phyloP scores from a whole-genome alignment of 2,113 vertebrate species.

The human (Homo sapiens) region GRCh38 chr6:99751501-99752000 shows the following conservation, averaged over 20 bases:
- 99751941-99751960: neutral
- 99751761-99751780: slow-evolving; percentile 41
- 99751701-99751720: slow-evolving; percentile 71
- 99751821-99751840: slow-evolving; percentile 32
- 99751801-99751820: slow-evolving; percentile 22
- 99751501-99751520: slow-evolving; percentile 66
- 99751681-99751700: slow-evolving; percentile 59
- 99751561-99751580: slow-evolving; percentile 62
- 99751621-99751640: slow-evolving; percentile 74
- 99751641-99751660: slow-evolving; percentile 67
- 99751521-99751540: slow-evolving; percentile 66
- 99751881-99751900: neutral
- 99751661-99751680: slow-evolving; percentile 49
- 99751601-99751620: slow-evolving; percentile 66
- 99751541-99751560: slow-evolving; percentile 38
- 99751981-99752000: neutral
- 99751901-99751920: neutral
- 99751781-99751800: slow-evolving; percentile 46
- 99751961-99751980: neutral
- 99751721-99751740: slow-evolving; percentile 20
- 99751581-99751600: slow-evolving; percentile 65
- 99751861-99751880: neutral
- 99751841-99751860: neutral
- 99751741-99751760: slow-evolving; percentile 56
- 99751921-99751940: neutral